Conservation (phyloP, 2,113 vertebrate species). For the Oreochromis spilurus region DNA sequence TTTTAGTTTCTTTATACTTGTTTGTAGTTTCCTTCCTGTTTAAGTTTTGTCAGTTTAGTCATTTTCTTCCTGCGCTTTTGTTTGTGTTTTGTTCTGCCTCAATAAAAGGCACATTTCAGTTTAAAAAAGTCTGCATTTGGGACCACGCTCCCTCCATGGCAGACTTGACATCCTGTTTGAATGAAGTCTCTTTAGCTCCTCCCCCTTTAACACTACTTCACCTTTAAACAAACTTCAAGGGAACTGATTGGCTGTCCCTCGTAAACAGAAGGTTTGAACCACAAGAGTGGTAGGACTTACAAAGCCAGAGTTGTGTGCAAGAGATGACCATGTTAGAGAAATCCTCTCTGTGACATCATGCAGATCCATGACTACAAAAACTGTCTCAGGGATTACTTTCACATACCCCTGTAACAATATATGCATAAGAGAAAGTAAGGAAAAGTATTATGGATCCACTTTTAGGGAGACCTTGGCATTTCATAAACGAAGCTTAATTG, state of each 20-base stretch:
- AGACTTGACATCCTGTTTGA: not conserved
- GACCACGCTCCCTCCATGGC: fast-evolving
- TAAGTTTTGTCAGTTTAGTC: not conserved
- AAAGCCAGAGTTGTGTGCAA: fast-evolving
- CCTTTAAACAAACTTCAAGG: fast-evolving
- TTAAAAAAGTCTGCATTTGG: not conserved
- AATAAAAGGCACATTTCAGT: fast-evolving
- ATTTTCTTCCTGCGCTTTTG: not conserved
- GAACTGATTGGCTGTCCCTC: not conserved
- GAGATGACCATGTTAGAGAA: not conserved
- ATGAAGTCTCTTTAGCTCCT: not conserved
- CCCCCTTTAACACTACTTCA: not conserved
- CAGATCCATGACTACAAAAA: not conserved
- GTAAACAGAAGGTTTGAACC: not conserved
- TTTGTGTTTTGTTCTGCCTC: not conserved
- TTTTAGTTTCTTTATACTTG: not conserved
- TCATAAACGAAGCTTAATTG: not conserved
- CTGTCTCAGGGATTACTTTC: not conserved
- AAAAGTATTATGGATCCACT: not conserved
- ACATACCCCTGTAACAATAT: not conserved
- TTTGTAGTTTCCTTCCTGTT: not conserved
- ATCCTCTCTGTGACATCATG: not conserved
- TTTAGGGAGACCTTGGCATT: not conserved
- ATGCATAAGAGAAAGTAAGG: not conserved
- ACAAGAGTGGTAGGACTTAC: fast-evolving